These are phyloP conservation scores for Parazoanthus darwini DNA, from an alignment of 92 coral and sea anemone species.

Conservation along the genomic window DNA sequence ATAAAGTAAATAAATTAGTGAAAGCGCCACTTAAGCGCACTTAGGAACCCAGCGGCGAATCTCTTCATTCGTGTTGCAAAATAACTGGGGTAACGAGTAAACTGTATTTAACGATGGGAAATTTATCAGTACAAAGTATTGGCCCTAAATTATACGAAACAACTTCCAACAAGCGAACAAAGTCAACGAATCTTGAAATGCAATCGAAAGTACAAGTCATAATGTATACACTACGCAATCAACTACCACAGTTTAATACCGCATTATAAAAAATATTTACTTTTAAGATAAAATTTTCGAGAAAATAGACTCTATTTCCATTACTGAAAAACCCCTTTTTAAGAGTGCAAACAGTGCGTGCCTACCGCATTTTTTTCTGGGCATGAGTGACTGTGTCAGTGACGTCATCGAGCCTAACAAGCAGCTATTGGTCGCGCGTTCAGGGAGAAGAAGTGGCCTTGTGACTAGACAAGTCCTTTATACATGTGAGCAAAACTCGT, in stretches of 20 bases:
- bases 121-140: background rate
- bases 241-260: background rate
- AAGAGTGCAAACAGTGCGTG: background rate
- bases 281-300: background rate
- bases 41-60: background rate
- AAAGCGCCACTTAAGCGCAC: background rate
- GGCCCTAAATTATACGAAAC: background rate
- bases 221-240: background rate
- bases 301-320: background rate
- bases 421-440: too few species aligned
- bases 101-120: too few species aligned
- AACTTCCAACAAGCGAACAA: background rate
- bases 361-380: too few species aligned
- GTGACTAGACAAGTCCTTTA: too few species aligned
- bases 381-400: too few species aligned
- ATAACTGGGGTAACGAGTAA: background rate
- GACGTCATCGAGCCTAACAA: too few species aligned
- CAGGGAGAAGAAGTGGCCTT: too few species aligned
- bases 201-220: background rate
- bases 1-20: background rate
- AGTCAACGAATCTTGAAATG: background rate
- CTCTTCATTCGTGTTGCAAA: too few species aligned
- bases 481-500: too few species aligned
- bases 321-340: background rate
- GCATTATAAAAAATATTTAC: background rate